A percentile compares a stretch with the other conserved stretches of the same genome.
These are phyloP conservation scores for Chelonia mydas DNA, from an alignment of 2,797 vertebrate species.

Conservation along the genomic window DNA sequence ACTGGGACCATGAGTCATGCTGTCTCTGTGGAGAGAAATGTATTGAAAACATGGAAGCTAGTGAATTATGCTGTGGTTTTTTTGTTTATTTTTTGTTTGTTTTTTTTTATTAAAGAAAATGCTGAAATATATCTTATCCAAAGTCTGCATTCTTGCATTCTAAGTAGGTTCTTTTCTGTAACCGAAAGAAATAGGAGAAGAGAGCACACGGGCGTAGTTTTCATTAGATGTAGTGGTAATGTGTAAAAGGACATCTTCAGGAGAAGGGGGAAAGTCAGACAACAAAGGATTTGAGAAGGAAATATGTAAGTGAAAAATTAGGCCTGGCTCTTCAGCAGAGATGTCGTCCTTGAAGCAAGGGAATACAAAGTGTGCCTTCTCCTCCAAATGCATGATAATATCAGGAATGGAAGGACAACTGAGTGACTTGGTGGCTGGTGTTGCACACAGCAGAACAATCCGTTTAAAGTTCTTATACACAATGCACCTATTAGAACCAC, in stretches of 20 bases:
- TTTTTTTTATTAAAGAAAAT: conserved; percentile 34
- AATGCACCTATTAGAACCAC: not conserved
- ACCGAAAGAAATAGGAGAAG: not conserved
- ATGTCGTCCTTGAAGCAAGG: not conserved
- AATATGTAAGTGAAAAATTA: not conserved
- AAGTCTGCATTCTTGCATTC: conserved; percentile 35
- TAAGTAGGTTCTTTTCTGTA: not conserved
- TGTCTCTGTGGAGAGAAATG: conserved; percentile 55
- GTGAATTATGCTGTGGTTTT: conserved; percentile 54
- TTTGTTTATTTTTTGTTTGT: not conserved
- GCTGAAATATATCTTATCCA: conserved; percentile 32
- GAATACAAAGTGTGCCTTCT: not conserved
- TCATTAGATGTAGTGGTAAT: not conserved
- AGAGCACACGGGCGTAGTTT: not conserved
- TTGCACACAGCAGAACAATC: not conserved
- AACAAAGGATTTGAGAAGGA: conserved; percentile 9
- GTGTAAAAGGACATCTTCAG: not conserved
- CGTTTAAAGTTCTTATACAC: not conserved
- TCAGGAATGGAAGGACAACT: not conserved
- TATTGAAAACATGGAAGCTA: conserved; percentile 56
- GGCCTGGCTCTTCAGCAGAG: not conserved
- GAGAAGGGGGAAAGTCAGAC: not conserved
- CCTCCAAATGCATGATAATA: not conserved
- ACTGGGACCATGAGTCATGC: conserved; percentile 64
- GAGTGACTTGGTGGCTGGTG: not conserved